These are phyloP conservation scores for Dascyllus trimaculatus DNA, from an alignment of 2,113 vertebrate genomes.

Conservation along the genomic window DNA sequence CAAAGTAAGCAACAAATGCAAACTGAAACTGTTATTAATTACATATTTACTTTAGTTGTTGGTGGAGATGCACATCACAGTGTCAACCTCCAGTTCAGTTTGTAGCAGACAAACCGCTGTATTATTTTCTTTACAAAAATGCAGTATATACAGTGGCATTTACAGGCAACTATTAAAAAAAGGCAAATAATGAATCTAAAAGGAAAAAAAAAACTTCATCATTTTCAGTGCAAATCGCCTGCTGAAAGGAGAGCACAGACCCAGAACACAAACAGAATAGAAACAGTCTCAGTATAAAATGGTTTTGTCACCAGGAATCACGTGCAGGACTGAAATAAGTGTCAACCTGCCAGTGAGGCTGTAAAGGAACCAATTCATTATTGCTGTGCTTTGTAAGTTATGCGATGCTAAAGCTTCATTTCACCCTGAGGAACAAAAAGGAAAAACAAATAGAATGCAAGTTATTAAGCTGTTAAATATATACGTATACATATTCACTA, in stretches of 20 bases:
- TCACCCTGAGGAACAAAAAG: constrained; percentile 81
- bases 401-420: constrained; percentile 75
- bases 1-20: constrained; percentile 42
- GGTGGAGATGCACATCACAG: constrained; percentile 40
- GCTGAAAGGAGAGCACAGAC: constrained; percentile 61
- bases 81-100: constrained; percentile 51
- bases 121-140: constrained; percentile 78
- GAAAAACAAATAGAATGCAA: constrained; percentile 42
- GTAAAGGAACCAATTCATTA: constrained; percentile 72
- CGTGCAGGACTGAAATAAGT: constrained; percentile 5
- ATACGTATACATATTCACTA: constrained; percentile 29
- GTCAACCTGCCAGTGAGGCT: constrained; percentile 39
- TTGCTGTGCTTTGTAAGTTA: constrained; percentile 79
- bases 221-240: constrained; percentile 79
- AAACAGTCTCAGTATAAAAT: constrained; percentile 63
- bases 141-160: constrained; percentile 81
- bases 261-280: constrained; percentile 48
- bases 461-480: constrained; percentile 43
- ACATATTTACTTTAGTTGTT: constrained; percentile 60
- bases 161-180: constrained; percentile 73
- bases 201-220: constrained; percentile 43
- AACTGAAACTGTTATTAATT: constrained; percentile 56
- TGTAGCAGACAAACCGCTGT: constrained; percentile 52
- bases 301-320: constrained; percentile 14
- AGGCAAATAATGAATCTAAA: constrained; percentile 36